Evolutionary conservation across 2,888 invertebrate species (phyloP).

Genomic region (Anagyrus pseudococci): DNA sequence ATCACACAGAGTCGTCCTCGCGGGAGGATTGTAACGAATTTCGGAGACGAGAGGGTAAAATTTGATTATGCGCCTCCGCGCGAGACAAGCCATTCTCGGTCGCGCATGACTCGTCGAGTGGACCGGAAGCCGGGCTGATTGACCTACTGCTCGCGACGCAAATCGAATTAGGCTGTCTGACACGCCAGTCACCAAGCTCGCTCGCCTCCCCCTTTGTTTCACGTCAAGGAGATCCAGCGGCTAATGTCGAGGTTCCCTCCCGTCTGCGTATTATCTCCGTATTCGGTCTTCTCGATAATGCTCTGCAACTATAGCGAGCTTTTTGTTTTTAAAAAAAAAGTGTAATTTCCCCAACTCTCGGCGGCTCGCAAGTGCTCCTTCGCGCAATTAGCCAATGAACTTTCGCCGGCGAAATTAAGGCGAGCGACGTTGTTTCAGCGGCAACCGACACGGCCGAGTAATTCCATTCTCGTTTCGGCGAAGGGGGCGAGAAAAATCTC

Average conservation of each 20-base stretch:
- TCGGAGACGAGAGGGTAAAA: background rate
- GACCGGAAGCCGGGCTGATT: slow-evolving; percentile 14
- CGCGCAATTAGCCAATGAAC: too few species aligned
- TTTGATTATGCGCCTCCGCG: background rate
- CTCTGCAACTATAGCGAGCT: background rate
- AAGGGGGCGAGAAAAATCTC: background rate
- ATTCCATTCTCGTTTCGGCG: slow-evolving; percentile 1
- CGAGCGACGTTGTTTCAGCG: too few species aligned
- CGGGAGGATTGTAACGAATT: background rate
- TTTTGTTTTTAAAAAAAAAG: background rate
- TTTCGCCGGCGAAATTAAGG: too few species aligned
- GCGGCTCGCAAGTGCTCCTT: too few species aligned
- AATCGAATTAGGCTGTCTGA: slow-evolving; percentile 27
- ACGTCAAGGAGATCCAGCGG: background rate
- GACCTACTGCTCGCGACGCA: slow-evolving; percentile 23
- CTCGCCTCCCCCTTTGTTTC: background rate
- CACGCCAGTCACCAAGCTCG: background rate
- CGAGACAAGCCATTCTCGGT: slow-evolving; percentile 9
- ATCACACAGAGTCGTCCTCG: too few species aligned
- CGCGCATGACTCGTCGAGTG: too few species aligned
- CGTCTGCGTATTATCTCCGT: too few species aligned
- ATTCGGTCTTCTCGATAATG: background rate
- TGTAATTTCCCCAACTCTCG: background rate
- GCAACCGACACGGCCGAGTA: background rate
- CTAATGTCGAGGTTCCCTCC: background rate